Evolutionary conservation across 2,113 vertebrate genomes (phyloP).

Genomic region (Cacatua alba): DNA sequence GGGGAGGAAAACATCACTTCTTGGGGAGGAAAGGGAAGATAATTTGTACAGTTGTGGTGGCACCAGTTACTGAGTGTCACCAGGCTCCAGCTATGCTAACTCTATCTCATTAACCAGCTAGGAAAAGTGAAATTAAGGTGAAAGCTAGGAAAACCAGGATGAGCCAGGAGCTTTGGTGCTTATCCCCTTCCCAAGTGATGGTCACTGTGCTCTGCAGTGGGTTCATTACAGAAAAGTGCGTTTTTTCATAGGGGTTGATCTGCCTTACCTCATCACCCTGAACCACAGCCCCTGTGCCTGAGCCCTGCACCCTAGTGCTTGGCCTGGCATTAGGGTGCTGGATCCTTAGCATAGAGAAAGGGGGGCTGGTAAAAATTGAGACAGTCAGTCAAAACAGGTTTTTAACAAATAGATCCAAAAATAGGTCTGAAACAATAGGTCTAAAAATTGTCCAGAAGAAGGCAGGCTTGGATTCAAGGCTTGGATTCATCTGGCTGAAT

Average conservation of each 20-base stretch:
- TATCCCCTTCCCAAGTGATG: background rate
- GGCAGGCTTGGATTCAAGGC: background rate
- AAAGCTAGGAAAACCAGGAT: background rate
- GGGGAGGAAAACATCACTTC: background rate
- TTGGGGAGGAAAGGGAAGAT: background rate
- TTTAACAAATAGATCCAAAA: background rate
- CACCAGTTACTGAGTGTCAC: background rate
- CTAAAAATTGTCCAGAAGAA: background rate
- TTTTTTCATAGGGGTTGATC: background rate
- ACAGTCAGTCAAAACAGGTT: background rate
- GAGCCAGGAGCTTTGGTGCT: background rate
- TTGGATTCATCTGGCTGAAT: background rate
- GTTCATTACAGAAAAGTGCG: background rate
- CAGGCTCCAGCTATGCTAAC: background rate
- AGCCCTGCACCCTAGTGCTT: background rate
- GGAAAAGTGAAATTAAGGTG: background rate
- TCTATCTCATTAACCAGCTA: background rate
- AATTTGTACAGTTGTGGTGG: background rate
- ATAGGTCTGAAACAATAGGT: background rate
- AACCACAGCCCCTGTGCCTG: background rate
- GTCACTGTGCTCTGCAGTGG: background rate
- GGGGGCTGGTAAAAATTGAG: background rate
- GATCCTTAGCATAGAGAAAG: accelerated
- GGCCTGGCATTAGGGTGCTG: background rate
- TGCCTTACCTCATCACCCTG: background rate